A percentile compares a stretch with the other conserved stretches of the same genome.
Evolutionary conservation across 2,113 vertebrate genomes (phyloP).

Genomic region (Serinus canaria): DNA sequence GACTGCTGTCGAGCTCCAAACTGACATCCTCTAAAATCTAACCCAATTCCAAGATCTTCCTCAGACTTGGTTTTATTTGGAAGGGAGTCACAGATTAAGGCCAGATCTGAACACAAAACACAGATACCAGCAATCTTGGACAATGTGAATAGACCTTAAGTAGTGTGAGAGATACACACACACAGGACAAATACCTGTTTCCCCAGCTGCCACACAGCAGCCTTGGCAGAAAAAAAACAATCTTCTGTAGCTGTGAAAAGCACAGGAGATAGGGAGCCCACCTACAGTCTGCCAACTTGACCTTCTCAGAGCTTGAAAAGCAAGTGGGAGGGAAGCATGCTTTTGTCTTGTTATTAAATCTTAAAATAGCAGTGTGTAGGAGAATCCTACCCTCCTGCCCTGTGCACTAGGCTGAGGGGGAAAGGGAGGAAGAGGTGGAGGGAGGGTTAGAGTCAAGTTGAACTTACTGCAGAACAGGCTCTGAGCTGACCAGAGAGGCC

Average conservation of each 20-base stretch:
- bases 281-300: slow-evolving; percentile 22
- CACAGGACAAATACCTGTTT: not conserved
- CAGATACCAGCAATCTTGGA: not conserved
- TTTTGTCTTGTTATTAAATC: slow-evolving; percentile 28
- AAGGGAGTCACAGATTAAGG: not conserved
- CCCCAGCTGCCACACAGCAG: not conserved
- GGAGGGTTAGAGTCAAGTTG: not conserved
- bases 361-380: slow-evolving; percentile 45
- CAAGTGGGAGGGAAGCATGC: slow-evolving; percentile 16
- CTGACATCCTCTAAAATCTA: not conserved
- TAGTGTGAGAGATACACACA: not conserved
- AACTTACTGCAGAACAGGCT: not conserved
- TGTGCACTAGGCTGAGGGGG: not conserved
- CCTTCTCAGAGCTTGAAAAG: slow-evolving; percentile 19
- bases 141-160: not conserved
- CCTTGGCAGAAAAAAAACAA: not conserved
- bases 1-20: not conserved
- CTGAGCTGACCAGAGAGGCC: not conserved
- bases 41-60: not conserved
- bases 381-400: slow-evolving; percentile 8
- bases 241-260: not conserved
- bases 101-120: not conserved
- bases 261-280: not conserved
- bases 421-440: not conserved
- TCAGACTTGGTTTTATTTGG: not conserved